phyloP scores from a whole-genome alignment of 2,888 invertebrate species.

The Lumbricus terrestris region DNA sequence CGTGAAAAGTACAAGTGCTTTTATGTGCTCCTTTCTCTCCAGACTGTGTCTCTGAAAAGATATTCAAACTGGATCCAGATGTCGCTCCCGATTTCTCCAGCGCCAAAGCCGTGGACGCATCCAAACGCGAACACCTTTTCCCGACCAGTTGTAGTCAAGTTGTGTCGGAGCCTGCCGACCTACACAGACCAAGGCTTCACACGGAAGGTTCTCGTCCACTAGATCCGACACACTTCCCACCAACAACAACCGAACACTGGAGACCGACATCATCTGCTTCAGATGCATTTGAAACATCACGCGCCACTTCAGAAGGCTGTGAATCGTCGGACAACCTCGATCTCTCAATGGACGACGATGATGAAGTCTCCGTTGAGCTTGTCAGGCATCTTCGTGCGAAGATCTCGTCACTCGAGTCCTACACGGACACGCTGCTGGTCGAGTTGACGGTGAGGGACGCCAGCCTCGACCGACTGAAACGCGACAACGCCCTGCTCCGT shows the following conservation, averaged over 20 bases:
- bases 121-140: background rate
- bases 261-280: background rate
- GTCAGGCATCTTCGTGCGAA: background rate
- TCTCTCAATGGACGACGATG: background rate
- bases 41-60: background rate
- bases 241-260: background rate
- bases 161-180: background rate
- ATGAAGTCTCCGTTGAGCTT: background rate
- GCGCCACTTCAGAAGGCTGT: background rate
- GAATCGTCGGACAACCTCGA: background rate
- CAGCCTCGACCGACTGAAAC: background rate
- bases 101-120: background rate
- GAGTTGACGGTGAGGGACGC: background rate
- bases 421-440: background rate
- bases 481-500: background rate
- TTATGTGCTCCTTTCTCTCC: background rate
- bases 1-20: background rate
- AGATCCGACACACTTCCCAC: background rate
- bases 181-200: background rate
- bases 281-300: background rate
- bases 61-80: background rate
- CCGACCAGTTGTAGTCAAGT: background rate
- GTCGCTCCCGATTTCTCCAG: background rate
- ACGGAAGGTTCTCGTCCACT: background rate
- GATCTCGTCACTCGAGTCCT: background rate